Base-by-base conservation (phyloP, 1,140 invertebrate species). In the Drosophila auraria region DNA sequence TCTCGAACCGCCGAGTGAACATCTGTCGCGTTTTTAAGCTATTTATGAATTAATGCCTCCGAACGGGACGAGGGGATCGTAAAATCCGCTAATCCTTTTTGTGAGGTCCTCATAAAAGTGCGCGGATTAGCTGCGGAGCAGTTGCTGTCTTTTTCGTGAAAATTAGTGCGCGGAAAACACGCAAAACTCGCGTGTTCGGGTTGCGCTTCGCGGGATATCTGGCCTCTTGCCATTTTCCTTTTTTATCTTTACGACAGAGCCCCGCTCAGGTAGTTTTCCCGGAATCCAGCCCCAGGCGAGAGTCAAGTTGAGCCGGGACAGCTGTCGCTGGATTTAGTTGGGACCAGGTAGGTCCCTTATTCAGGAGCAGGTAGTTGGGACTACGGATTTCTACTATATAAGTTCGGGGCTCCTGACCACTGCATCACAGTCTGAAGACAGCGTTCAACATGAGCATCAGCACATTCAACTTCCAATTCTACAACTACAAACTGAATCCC, bases 391-490 rank as follows among this genome's bases (percentile, higher is more conserved):
- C 8, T 2, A 23, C 30, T 61, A 79, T 79, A 73, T 73, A 80
- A 79, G 38, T 33, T n/a, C 8, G 5, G 44, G 11, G 15, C 8
- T 38, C 11, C 20, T 14, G 3, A 7, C 9, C 0, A 49, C 42
- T 47, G n/a, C 57, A 78, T 50, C 59, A 73, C 62, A 80, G 36
- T 87, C 69, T 49, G 45, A 14, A 11, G 15, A 51, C 44, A 36
- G 17, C 51, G 71, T 45, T 54, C 60, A 63, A 58, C 50, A 92
- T 92, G 90, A 92, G 90, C 84, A 75, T 92, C 57, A 91, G 86
- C 60, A 83, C 90, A 1, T 91, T 75, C 40, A 91, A 92, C 66
- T 91, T 92, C 51, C 78, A 92, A 42, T 91, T 91, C 57, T 91
- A 91, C 68, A 90, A 90, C 61, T 90, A 87, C 80, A 91, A 91